These are phyloP conservation scores for Corythornis leucogaster DNA, from an alignment of 2,797 vertebrate species.

Conservation along the genomic window DNA sequence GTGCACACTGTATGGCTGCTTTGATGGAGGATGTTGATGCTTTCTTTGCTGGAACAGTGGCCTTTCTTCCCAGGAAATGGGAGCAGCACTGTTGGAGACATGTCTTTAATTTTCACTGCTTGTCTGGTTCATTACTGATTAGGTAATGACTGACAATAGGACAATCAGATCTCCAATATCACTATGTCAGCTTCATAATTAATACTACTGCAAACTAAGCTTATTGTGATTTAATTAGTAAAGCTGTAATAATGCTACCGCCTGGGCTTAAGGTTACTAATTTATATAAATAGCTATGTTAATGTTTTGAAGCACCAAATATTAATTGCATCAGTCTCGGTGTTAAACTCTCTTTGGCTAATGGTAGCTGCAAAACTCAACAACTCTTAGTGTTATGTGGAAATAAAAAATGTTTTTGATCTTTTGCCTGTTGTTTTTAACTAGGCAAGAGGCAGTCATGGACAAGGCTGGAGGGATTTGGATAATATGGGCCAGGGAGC, in stretches of 20 bases:
- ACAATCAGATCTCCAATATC: slow-evolving; percentile 60
- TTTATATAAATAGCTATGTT: slow-evolving; percentile 72
- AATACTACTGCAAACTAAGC: slow-evolving; percentile 67
- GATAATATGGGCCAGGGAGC: slow-evolving; percentile 60
- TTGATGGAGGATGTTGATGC: neutral
- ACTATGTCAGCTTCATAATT: slow-evolving; percentile 64
- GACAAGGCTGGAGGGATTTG: slow-evolving; percentile 67
- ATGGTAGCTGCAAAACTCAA: slow-evolving; percentile 50
- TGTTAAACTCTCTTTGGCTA: slow-evolving; percentile 41
- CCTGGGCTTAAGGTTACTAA: slow-evolving; percentile 71
- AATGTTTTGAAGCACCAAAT: slow-evolving; percentile 66
- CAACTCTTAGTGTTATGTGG: neutral
- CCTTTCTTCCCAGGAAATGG: neutral
- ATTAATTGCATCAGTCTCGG: slow-evolving; percentile 64
- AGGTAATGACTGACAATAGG: slow-evolving; percentile 56
- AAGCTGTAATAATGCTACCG: slow-evolving; percentile 61
- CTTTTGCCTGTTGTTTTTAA: slow-evolving; percentile 65
- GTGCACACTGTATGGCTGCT: neutral
- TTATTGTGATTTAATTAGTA: slow-evolving; percentile 76
- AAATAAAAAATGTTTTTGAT: slow-evolving; percentile 24
- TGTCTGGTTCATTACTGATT: slow-evolving; percentile 42
- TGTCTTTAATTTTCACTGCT: slow-evolving; percentile 32
- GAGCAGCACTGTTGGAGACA: neutral
- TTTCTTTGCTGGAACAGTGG: neutral
- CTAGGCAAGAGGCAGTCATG: slow-evolving; percentile 42